Conservation (phyloP, 1,140 invertebrate genomes). For the Drosophila burlai region DNA sequence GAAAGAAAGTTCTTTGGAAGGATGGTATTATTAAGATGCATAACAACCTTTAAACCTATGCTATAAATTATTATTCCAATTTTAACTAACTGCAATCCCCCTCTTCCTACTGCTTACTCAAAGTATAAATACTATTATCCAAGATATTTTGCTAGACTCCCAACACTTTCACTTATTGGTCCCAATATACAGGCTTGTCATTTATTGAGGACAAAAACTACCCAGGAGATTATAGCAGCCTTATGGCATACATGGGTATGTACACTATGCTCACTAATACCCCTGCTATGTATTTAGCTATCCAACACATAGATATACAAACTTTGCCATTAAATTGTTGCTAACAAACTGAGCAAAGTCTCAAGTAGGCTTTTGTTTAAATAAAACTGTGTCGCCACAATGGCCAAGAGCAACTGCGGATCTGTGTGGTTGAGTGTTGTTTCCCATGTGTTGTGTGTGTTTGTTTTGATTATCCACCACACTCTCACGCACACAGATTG, state of each 20-base stretch:
- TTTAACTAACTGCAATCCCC: not conserved
- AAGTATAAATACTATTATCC: not conserved
- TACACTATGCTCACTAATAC: constrained; percentile 1
- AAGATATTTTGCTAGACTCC: not conserved
- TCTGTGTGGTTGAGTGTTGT: constrained; percentile 8
- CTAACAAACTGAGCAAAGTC: constrained; percentile 69
- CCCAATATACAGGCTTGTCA: not conserved
- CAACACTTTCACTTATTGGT: not conserved
- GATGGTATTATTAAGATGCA: too few species aligned
- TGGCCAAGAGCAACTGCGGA: constrained; percentile 54
- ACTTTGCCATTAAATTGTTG: constrained; percentile 61
- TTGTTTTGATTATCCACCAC: constrained; percentile 74
- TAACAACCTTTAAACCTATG: not conserved
- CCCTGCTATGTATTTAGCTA: constrained; percentile 5
- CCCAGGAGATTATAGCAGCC: constrained; percentile 16
- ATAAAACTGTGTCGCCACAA: constrained; percentile 75
- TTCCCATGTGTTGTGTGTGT: constrained; percentile 40
- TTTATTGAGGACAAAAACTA: not conserved
- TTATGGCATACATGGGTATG: constrained; percentile 17
- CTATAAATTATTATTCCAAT: not conserved
- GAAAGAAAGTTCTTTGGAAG: too few species aligned
- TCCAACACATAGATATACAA: not conserved
- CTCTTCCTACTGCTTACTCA: too few species aligned
- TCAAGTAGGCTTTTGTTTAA: constrained; percentile 80
- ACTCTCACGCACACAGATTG: constrained; percentile 23